Evolutionary conservation across 2,888 invertebrate species (phyloP).

Genomic region (Tipula lateralis): DNA sequence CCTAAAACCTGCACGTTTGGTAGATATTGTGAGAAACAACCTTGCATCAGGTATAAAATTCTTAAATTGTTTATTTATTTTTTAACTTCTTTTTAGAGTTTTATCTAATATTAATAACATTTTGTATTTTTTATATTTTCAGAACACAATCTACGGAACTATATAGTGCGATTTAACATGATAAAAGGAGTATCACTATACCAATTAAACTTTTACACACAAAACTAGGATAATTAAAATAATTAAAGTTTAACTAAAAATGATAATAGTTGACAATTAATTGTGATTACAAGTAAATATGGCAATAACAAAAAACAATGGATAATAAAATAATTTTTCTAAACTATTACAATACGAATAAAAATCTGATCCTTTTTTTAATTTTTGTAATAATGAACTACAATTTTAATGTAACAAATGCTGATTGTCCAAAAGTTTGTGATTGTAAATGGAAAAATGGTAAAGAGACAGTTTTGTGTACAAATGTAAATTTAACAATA

Average conservation of each 20-base stretch:
- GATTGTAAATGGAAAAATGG: slow-evolving; percentile 87
- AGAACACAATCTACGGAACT: background rate
- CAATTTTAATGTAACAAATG: slow-evolving; percentile 46
- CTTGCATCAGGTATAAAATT: no score
- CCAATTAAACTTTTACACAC: background rate
- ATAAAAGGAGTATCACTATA: background rate
- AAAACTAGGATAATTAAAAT: background rate
- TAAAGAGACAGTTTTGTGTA: slow-evolving; percentile 78
- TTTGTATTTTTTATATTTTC: background rate
- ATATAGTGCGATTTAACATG: no score
- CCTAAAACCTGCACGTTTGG: no score
- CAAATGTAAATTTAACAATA: slow-evolving; percentile 66
- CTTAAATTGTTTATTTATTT: no score
- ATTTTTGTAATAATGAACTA: slow-evolving; percentile 19
- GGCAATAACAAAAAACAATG: slow-evolving; percentile 25
- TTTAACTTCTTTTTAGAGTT: no score
- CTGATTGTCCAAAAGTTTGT: slow-evolving; percentile 70
- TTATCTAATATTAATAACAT: no score
- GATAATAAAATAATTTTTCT: slow-evolving; percentile 16
- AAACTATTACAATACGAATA: background rate
- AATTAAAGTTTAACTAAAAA: background rate
- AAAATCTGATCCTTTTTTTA: slow-evolving; percentile 20
- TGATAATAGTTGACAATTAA: background rate
- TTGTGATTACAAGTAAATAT: slow-evolving; percentile 12
- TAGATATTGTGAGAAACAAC: no score